A percentile compares a stretch with the other conserved stretches of the same genome.
Evolutionary conservation across 2,888 invertebrate genomes (phyloP).

Genomic region (Zaprionus lineosus): DNA sequence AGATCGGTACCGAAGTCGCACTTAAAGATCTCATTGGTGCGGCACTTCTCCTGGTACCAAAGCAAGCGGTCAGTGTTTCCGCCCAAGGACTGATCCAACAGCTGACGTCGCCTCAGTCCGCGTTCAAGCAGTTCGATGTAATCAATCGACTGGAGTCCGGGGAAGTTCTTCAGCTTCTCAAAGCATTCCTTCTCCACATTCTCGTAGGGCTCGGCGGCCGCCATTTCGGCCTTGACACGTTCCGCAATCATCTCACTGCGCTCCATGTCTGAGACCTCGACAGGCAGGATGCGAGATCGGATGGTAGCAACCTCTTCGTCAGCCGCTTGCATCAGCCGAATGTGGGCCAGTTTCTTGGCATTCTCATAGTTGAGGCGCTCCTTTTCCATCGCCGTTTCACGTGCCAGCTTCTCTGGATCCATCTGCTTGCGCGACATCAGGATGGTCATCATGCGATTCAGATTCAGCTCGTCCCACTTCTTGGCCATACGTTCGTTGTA

Average conservation of each 20-base stretch:
- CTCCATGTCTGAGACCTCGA: conserved; percentile 82
- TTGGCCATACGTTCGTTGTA: conserved; percentile 77
- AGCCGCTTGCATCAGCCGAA: conserved; percentile 62
- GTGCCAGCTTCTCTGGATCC: conserved; percentile 83
- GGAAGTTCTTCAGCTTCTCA: conserved; percentile 51
- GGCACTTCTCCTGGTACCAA: conserved; percentile 67
- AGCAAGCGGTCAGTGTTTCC: conserved; percentile 76
- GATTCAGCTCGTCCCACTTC: conserved; percentile 86
- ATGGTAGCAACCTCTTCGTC: conserved; percentile 79
- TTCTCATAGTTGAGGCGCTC: conserved; percentile 85
- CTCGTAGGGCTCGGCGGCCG: conserved; percentile 54
- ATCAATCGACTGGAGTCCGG: conserved; percentile 66
- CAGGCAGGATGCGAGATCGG: conserved; percentile 81
- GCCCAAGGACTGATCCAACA: conserved; percentile 79
- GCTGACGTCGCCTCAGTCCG: conserved; percentile 74
- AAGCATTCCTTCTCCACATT: conserved; percentile 56
- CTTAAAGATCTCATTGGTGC: conserved; percentile 54
- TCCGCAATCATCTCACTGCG: conserved; percentile 78
- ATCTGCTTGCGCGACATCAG: conserved; percentile 82
- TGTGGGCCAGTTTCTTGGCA: conserved; percentile 78
- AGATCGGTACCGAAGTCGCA: conserved; percentile 75
- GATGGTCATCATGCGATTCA: conserved; percentile 85
- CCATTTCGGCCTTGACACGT: conserved; percentile 60
- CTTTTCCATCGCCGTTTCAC: conserved; percentile 86
- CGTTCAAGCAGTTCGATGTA: conserved; percentile 79